A percentile compares a stretch with the other conserved stretches of the same genome.
phyloP scores from a whole-genome alignment of 2,797 vertebrate genomes.

The Megaceryle alcyon region DNA sequence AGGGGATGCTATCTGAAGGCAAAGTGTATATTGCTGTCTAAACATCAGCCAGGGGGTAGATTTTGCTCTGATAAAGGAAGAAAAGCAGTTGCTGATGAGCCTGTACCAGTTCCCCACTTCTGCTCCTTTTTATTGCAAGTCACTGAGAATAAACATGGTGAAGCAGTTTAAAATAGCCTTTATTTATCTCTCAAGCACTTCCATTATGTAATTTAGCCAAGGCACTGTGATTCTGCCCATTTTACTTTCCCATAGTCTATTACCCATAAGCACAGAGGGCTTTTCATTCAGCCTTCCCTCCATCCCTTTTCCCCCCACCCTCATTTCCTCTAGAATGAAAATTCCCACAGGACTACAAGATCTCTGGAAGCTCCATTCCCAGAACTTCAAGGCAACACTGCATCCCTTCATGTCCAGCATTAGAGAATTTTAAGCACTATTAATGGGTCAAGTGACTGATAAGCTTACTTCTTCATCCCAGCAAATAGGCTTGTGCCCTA shows the following conservation, averaged over 20 bases:
- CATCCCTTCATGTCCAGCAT: neutral
- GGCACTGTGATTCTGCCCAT: neutral
- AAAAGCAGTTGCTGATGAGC: neutral
- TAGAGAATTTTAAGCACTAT: neutral
- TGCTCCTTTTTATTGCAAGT: neutral
- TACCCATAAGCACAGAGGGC: neutral
- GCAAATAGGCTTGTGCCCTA: neutral
- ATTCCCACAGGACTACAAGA: neutral
- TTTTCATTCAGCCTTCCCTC: neutral
- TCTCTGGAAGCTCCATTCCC: neutral
- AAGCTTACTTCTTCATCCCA: neutral
- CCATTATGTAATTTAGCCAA: neutral
- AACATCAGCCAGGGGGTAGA: neutral
- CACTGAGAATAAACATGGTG: neutral
- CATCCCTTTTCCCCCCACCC: neutral
- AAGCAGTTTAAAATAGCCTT: neutral
- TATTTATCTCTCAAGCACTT: neutral
- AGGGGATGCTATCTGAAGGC: neutral
- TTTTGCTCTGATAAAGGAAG: neutral
- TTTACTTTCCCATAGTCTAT: neutral
- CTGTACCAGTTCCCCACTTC: neutral
- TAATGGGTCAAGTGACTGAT: neutral
- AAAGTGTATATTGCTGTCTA: fast-evolving
- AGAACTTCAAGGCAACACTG: neutral
- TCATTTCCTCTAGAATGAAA: neutral